A percentile compares a stretch with the other conserved stretches of the same genome.
These are phyloP conservation scores for Ptyas mucosa DNA, from an alignment of 2,113 vertebrate genomes.

Conservation along the genomic window DNA sequence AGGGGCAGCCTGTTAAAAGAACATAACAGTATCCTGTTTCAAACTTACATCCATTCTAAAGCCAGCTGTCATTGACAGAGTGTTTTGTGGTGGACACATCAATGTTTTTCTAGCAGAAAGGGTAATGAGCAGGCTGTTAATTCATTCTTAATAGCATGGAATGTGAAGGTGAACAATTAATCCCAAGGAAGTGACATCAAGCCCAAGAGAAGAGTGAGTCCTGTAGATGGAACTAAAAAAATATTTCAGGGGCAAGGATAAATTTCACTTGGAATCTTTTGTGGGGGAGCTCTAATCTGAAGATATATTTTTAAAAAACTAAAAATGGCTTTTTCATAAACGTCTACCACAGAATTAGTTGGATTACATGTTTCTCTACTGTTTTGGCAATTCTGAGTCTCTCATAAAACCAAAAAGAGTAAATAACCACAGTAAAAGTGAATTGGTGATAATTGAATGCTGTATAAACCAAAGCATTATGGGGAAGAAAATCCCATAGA, in stretches of 20 bases:
- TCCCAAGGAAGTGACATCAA: slow-evolving; percentile 64
- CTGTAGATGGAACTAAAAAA: slow-evolving; percentile 58
- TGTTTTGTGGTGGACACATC: slow-evolving; percentile 54
- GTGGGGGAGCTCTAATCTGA: neutral
- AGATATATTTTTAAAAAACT: neutral
- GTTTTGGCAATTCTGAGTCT: neutral
- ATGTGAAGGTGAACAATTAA: slow-evolving; percentile 64
- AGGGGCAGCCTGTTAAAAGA: slow-evolving; percentile 60
- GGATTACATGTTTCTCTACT: neutral
- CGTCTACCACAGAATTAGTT: neutral
- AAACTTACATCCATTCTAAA: slow-evolving; percentile 63
- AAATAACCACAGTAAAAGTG: neutral
- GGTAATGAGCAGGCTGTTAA: slow-evolving; percentile 71
- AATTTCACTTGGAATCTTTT: neutral
- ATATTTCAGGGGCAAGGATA: slow-evolving; percentile 52
- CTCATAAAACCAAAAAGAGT: neutral
- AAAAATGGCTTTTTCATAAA: neutral
- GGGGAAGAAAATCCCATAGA: neutral
- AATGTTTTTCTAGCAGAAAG: slow-evolving; percentile 71
- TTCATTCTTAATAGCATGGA: slow-evolving; percentile 70
- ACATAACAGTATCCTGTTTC: slow-evolving; percentile 52
- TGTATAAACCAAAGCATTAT: neutral
- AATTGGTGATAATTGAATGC: neutral
- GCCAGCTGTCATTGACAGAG: slow-evolving; percentile 54
- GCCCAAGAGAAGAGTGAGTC: slow-evolving; percentile 51